phyloP scores from a whole-genome alignment of 1,140 invertebrate genomes.

The Trachymyrmex cornetzi region DNA sequence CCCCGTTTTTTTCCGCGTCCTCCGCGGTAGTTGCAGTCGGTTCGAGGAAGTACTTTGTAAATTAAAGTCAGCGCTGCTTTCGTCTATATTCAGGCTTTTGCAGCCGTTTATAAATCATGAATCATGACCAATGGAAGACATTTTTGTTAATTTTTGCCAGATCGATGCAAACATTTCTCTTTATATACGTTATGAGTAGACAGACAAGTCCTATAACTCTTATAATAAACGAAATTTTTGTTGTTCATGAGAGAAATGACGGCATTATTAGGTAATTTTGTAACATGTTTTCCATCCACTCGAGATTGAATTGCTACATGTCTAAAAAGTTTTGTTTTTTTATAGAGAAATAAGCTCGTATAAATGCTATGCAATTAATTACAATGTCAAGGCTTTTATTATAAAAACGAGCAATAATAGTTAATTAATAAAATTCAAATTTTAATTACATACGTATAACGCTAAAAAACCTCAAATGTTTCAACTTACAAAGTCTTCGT shows the following conservation, averaged over 20 bases:
- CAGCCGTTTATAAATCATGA: background rate
- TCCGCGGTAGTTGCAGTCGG: background rate
- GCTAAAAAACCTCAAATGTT: no score
- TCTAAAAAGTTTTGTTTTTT: background rate
- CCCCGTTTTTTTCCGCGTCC: no score
- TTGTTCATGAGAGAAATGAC: background rate
- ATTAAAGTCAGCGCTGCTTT: constrained; percentile 32
- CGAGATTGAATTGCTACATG: background rate
- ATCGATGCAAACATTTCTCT: constrained; percentile 14
- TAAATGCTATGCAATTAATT: no score
- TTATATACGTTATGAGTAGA: background rate
- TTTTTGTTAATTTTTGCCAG: background rate
- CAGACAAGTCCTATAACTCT: background rate
- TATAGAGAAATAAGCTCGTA: no score
- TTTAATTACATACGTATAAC: no score
- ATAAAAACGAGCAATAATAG: no score
- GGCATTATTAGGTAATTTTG: constrained; percentile 18
- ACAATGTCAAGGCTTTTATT: no score
- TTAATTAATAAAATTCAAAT: no score
- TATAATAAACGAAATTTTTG: constrained; percentile 19
- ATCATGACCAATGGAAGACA: constrained; percentile 10
- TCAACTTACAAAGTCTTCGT: no score
- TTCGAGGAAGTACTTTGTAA: constrained; percentile 21
- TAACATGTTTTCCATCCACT: background rate
- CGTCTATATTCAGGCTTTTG: constrained; percentile 14